Conservation (phyloP, 1,140 invertebrate genomes). For the Dendrolimus punctatus region DNA sequence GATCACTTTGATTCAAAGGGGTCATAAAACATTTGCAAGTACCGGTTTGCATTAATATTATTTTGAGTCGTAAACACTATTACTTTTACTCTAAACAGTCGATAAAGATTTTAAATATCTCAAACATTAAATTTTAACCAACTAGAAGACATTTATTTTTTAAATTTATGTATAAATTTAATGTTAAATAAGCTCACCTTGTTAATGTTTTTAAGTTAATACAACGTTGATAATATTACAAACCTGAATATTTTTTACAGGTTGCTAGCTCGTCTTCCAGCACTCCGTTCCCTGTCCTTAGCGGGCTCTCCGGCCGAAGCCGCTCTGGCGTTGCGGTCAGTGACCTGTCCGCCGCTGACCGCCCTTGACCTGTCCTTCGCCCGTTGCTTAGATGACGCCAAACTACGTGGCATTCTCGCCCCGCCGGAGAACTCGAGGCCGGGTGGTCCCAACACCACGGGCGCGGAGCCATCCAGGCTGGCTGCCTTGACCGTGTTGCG, state of each 20-base stretch:
- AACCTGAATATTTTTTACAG: conserved; percentile 19
- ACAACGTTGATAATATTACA: neutral
- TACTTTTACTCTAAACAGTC: no score
- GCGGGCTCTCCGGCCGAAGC: conserved; percentile 86
- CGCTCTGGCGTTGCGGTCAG: conserved; percentile 86
- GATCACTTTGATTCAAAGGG: no score
- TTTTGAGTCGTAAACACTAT: no score
- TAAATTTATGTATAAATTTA: no score
- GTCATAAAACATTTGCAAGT: no score
- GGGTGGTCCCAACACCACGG: conserved; percentile 86
- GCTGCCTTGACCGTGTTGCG: conserved; percentile 82
- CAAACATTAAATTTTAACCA: no score
- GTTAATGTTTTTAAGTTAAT: no score
- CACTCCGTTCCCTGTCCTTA: conserved; percentile 84
- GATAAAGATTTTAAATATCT: no score
- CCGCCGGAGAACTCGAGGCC: conserved; percentile 89
- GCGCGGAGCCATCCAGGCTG: conserved; percentile 87
- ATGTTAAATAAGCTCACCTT: no score
- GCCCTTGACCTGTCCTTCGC: conserved; percentile 80
- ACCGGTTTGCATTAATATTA: no score
- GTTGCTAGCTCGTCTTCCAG: conserved; percentile 86
- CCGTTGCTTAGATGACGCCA: conserved; percentile 84
- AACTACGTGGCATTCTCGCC: conserved; percentile 86
- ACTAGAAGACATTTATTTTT: no score
- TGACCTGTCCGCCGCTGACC: conserved; percentile 86